Percentiles rank a stretch among this genome's conserved stretches.
These are phyloP conservation scores for Mastacembelus armatus DNA, from an alignment of 2,797 vertebrate species.

Conservation along the genomic window DNA sequence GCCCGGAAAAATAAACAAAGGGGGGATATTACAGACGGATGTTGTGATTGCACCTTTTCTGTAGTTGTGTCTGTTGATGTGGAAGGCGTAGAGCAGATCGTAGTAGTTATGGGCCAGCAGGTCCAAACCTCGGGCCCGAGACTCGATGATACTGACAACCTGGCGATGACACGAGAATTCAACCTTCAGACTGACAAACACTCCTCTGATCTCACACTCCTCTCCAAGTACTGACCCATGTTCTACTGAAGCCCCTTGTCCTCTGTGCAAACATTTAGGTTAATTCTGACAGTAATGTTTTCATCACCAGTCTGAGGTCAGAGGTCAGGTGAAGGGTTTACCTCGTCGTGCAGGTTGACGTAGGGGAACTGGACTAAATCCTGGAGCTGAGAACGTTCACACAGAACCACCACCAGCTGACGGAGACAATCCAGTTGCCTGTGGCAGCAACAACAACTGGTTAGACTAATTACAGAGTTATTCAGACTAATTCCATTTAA, in stretches of 20 bases:
- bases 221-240: too few species aligned
- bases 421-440: constrained; percentile 96
- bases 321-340: constrained; percentile 45
- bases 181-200: too few species aligned
- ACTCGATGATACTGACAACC: constrained; percentile 96
- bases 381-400: constrained; percentile 93
- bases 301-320: not conserved
- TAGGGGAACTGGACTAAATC: constrained; percentile 95
- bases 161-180: constrained; percentile 50
- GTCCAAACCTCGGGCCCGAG: constrained; percentile 91
- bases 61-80: constrained; percentile 95
- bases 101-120: constrained; percentile 97
- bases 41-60: constrained; percentile 89
- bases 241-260: too few species aligned
- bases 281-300: too few species aligned
- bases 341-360: constrained; percentile 94
- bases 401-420: constrained; percentile 95
- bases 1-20: too few species aligned
- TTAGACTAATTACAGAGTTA: too few species aligned
- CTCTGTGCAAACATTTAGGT: too few species aligned
- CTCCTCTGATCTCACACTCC: too few species aligned
- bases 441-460: not conserved
- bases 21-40: too few species aligned
- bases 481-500: too few species aligned
- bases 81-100: constrained; percentile 95